Conservation (phyloP, 2,888 invertebrate species). For the Philereme vetulata region DNA sequence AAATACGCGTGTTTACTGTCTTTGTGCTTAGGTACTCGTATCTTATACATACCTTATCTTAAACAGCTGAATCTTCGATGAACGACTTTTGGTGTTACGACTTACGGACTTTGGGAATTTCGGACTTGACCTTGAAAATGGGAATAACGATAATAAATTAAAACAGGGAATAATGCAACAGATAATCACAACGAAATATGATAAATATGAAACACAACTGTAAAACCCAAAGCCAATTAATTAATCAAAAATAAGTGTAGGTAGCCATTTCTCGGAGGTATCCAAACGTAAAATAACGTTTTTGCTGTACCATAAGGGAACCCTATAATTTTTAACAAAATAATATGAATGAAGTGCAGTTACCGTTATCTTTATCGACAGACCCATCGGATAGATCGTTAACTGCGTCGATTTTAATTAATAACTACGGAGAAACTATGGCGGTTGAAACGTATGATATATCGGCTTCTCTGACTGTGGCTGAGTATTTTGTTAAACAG, state of each 20-base stretch:
- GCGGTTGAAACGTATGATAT: conserved; percentile 26
- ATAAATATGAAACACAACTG: conserved; percentile 23
- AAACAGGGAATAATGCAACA: background rate
- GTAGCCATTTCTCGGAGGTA: conserved; percentile 12
- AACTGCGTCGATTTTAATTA: conserved; percentile 41
- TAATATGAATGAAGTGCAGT: conserved; percentile 38
- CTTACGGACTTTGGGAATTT: too few relatives aligned
- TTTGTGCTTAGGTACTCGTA: too few relatives aligned
- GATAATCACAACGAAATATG: conserved; percentile 7
- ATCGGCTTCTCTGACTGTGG: conserved; percentile 21
- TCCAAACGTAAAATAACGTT: conserved; percentile 26
- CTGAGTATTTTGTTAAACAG: conserved; percentile 22
- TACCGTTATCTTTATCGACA: conserved; percentile 39
- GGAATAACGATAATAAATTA: too few relatives aligned
- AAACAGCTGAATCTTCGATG: too few relatives aligned
- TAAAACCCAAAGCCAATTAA: conserved; percentile 20
- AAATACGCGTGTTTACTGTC: too few relatives aligned
- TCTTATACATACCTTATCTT: too few relatives aligned
- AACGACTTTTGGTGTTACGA: too few relatives aligned
- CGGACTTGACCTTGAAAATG: too few relatives aligned
- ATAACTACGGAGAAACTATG: conserved; percentile 26
- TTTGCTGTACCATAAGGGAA: conserved; percentile 30
- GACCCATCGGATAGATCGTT: conserved; percentile 39
- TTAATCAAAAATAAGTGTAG: conserved; percentile 17
- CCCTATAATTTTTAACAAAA: conserved; percentile 39